A percentile compares a stretch with the other conserved stretches of the same genome.
Conservation (phyloP, 1,140 invertebrate genomes). For the Brachionus rubens region DNA sequence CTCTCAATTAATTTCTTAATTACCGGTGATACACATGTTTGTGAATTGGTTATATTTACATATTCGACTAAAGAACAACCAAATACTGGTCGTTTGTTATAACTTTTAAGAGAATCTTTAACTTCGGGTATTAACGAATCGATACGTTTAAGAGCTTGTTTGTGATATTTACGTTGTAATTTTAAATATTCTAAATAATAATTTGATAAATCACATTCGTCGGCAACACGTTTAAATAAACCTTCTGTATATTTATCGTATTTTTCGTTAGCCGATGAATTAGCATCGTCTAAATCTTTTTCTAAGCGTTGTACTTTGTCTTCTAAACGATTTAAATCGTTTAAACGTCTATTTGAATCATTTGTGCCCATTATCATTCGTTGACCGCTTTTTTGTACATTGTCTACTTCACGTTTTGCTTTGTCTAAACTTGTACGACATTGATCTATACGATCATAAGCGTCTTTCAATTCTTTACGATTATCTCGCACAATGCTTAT, state of each 20-base stretch:
- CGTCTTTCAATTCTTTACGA: slow-evolving; percentile 36
- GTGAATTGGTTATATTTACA: slow-evolving; percentile 38
- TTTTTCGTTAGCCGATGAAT: slow-evolving; percentile 18
- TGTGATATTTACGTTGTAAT: slow-evolving; percentile 2
- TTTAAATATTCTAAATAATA: slow-evolving; percentile 41
- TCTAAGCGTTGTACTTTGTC: slow-evolving; percentile 16
- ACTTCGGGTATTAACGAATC: slow-evolving; percentile 19
- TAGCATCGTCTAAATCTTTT: slow-evolving; percentile 40
- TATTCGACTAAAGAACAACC: slow-evolving; percentile 21
- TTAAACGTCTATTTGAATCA: not conserved
- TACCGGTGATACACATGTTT: slow-evolving; percentile 29
- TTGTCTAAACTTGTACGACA: slow-evolving; percentile 30
- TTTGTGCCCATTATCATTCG: not conserved
- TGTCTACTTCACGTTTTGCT: slow-evolving; percentile 24
- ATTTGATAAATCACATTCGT: slow-evolving; percentile 33
- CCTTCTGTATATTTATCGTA: slow-evolving; percentile 44
- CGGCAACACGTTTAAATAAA: slow-evolving; percentile 40
- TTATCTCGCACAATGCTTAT: not conserved
- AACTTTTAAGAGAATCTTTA: slow-evolving; percentile 30
- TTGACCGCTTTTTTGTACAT: slow-evolving; percentile 1
- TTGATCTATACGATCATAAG: slow-evolving; percentile 37
- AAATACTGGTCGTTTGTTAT: slow-evolving; percentile 40
- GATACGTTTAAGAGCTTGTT: slow-evolving; percentile 11
- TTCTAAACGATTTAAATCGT: slow-evolving; percentile 26
- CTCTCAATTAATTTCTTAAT: slow-evolving; percentile 29